Evolutionary conservation across 2,797 vertebrate genomes (phyloP).

Genomic region (Sebastes matsubarae): DNA sequence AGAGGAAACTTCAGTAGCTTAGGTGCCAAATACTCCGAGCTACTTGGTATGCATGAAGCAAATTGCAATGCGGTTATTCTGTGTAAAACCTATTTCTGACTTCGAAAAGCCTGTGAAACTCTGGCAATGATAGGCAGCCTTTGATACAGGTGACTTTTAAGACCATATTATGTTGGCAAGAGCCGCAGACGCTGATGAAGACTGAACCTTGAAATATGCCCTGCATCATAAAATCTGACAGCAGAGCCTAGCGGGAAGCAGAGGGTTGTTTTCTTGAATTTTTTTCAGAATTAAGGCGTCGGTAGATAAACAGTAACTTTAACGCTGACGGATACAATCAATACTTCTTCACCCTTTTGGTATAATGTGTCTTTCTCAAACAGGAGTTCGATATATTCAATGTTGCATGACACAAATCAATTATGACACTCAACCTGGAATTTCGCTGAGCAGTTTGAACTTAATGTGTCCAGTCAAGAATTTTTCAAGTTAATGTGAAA

Average conservation of each 20-base stretch:
- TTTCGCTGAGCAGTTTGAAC: constrained; percentile 42
- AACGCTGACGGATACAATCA: constrained; percentile 40
- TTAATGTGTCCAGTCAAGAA: constrained; percentile 22
- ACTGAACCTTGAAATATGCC: constrained; percentile 57
- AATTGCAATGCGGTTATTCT: constrained; percentile 42
- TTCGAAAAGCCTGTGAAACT: constrained; percentile 28
- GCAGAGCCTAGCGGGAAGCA: constrained; percentile 22
- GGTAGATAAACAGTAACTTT: constrained; percentile 47
- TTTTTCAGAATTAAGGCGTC: constrained; percentile 36
- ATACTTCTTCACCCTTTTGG: constrained; percentile 37
- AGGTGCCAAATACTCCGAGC: constrained; percentile 46
- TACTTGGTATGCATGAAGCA: constrained; percentile 59
- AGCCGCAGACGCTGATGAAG: constrained; percentile 41
- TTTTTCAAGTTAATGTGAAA: constrained; percentile 52
- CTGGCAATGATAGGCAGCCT: constrained; percentile 35
- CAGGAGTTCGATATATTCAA: constrained; percentile 60
- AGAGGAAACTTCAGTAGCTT: constrained; percentile 21
- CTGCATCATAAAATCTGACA: constrained; percentile 56
- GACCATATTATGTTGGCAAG: constrained; percentile 35
- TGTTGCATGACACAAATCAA: constrained; percentile 62
- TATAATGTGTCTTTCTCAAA: constrained; percentile 46
- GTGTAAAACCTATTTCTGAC: constrained; percentile 41
- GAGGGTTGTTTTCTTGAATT: constrained; percentile 51
- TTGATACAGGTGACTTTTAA: constrained; percentile 61
- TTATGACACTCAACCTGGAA: constrained; percentile 37